These are phyloP conservation scores for Ceyx cyanopectus DNA, from an alignment of 2,113 vertebrate species.

Conservation along the genomic window DNA sequence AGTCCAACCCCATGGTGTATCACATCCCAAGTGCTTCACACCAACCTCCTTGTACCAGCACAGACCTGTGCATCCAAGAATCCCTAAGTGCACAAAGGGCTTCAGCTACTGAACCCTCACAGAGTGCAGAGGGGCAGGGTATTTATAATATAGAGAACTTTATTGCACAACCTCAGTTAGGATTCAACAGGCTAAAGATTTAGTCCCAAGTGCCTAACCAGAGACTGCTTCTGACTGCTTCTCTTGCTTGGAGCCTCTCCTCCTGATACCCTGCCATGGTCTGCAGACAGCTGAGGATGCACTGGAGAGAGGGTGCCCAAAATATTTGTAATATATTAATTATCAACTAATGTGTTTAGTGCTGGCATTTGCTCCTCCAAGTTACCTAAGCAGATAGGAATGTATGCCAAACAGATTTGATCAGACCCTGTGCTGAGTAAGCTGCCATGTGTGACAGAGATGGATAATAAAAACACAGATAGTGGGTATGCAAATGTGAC, in stretches of 20 bases:
- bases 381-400: background rate
- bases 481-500: background rate
- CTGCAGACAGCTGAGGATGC: background rate
- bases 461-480: background rate
- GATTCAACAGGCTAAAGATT: background rate
- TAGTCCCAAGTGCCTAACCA: background rate
- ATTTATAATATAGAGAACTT: background rate
- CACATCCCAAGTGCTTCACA: background rate
- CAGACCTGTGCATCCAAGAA: background rate
- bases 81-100: too few species aligned
- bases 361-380: background rate
- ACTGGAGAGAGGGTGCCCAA: accelerated
- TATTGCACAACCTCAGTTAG: background rate
- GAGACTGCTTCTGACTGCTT: background rate
- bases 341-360: background rate
- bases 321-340: background rate
- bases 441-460: background rate
- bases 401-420: background rate
- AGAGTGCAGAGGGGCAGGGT: background rate
- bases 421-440: background rate
- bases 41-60: background rate
- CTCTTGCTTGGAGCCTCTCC: background rate
- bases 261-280: background rate
- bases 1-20: background rate
- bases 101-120: background rate